These are phyloP conservation scores for Schizothorax lantsangensis DNA, from an alignment of 2,797 vertebrate genomes.

Conservation along the genomic window DNA sequence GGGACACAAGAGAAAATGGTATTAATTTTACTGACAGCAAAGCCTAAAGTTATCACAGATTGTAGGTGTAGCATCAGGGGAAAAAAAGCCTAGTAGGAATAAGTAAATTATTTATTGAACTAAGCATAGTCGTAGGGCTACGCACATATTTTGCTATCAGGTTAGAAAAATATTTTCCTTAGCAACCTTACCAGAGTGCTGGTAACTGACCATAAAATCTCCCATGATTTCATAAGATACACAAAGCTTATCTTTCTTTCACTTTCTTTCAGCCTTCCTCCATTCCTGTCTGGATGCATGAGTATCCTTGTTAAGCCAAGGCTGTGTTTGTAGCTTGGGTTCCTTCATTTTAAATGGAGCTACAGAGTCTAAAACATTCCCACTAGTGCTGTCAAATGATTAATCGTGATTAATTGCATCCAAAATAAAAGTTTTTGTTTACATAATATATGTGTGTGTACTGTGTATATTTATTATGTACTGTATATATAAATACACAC, in stretches of 20 bases:
- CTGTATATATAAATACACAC: too few species aligned
- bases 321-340: too few species aligned
- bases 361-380: too few species aligned
- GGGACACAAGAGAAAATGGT: background rate
- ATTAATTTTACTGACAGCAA: background rate
- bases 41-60: background rate
- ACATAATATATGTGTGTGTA: too few species aligned
- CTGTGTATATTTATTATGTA: too few species aligned
- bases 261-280: background rate
- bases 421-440: too few species aligned
- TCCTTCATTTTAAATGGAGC: too few species aligned
- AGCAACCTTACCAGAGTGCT: background rate
- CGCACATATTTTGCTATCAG: background rate
- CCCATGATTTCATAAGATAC: background rate
- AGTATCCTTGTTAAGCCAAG: too few species aligned
- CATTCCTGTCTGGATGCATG: background rate
- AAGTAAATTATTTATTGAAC: background rate
- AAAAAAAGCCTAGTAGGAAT: too few species aligned
- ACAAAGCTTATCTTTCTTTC: background rate
- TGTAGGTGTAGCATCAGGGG: background rate
- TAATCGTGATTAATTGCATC: too few species aligned
- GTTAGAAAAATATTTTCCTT: background rate
- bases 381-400: too few species aligned
- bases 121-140: background rate
- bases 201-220: background rate